Evolutionary conservation across 2,888 invertebrate species (phyloP), one percentile per base, ranked within the genome.

Genomic region (Phalera bucephala): DNA sequence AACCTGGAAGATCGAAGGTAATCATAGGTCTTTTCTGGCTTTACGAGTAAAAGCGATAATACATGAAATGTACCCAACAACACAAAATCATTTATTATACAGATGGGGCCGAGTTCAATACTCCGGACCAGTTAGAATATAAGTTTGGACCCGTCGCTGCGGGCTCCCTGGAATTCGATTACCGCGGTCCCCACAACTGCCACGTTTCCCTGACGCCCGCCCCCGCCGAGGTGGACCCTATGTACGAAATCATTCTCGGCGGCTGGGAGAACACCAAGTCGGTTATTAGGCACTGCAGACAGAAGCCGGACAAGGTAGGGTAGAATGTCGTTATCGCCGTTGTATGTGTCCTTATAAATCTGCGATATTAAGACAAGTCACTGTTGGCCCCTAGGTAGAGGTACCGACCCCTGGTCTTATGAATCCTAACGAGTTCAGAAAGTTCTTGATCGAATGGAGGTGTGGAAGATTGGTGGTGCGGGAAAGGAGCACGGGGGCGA

Each of bases 1-100:
- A 20, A 91, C 93, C 25, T 97, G 96, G 96, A 90, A 94, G 49
- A 91, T 96, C 59, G 95, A 95, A 90, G 94, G 95, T 95, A 88
- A 41, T 64, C 44, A 15, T 15, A 8, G 3, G 26, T 13, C 33
- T 17, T 31, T 40, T 29, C 14, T 27, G 28, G 8, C 11, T 31
- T 12, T 1, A 1, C 27, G 8, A 27, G 3, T 14, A 14, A 6
- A 6, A 13, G 1, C 27, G 94, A 95, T 95, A 88, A 41, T 65
- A 43, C 51, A 49, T 79, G 74, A 86, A 85, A 85, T 87, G 89
- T 89, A 88, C 90, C 89, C 88, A 88, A 84, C 82, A 57, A 52
- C 49, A 57, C 61, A 52, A 70, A 72, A 74, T 71, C 74, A 41
- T 55, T 63, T 67, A 59, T 80, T 78, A 65, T 73, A 59, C 90